Base-by-base conservation (phyloP, 2,113 vertebrate species). In the Hyperopisus bebe region DNA sequence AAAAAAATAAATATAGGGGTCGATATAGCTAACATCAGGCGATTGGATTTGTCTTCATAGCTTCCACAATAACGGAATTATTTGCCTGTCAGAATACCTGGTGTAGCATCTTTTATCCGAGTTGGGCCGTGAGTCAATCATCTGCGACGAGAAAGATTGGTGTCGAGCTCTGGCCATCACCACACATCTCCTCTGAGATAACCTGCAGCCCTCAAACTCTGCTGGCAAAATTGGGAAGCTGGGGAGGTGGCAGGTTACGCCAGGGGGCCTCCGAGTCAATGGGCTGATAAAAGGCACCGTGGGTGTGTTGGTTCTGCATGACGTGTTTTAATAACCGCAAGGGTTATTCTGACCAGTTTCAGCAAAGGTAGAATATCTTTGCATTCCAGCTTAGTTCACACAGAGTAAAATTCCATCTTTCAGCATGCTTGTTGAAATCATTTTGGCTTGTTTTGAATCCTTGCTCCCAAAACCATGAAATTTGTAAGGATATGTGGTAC, bases 131-230 rank as follows among this genome's bases (percentile, higher is more conserved):
- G 70, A 66, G 21, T 87, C 58, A 39, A n/a, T 87, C 85, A 50
- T 90, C 8, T 90, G 66, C 77, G 21, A 77, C 6, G 47, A 9
- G 89, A 77, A 86, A 77, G 89, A 90, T 90, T 87, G 35, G 66
- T 66, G 53, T 51, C 27, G 21, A 74, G 85, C 85, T 42, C 35
- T 27, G 47, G 31, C 35, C 62, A 55, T 46, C 8, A 80, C 31
- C 50, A 70, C 55, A 35, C 86, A 77, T 80, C 89, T 87, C 85
- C 21, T 10, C 48, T 70, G 27, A 44, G 27, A 80, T 87, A 87
- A 87, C 27, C 87, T n/a, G 17, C 86, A 6, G 62, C 62, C 27
- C 48, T 77, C 46, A 80, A 53, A 21, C 58, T 80, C 35, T 51
- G 42, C 21, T 31, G 42, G 27, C n/a, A 86, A 21, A 44, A 90